These are phyloP conservation scores for Venturia canescens DNA, from an alignment of 1,140 invertebrate genomes.

Conservation along the genomic window DNA sequence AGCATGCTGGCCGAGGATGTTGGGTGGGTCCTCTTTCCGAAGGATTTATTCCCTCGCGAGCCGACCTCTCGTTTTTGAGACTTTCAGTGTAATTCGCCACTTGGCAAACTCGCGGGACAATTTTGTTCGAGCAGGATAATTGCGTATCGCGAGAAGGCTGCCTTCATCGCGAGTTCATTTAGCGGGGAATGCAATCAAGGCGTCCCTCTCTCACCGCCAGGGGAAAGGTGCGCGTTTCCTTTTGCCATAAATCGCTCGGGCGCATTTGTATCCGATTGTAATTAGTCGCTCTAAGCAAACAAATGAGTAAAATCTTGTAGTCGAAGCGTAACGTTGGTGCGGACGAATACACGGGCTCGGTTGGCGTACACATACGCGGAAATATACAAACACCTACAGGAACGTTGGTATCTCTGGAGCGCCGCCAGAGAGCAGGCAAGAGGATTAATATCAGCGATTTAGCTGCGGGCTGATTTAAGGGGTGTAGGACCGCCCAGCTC, in stretches of 20 bases:
- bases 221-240: conserved; percentile 23
- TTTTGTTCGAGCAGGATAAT: conserved; percentile 11
- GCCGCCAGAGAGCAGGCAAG: conserved; percentile 56
- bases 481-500: conserved; percentile 75
- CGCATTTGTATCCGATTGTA: conserved; percentile 76
- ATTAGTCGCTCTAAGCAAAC: conserved; percentile 76
- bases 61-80: too few species aligned
- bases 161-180: conserved; percentile 3
- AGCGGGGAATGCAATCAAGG: conserved; percentile 40
- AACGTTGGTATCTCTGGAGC: conserved; percentile 34
- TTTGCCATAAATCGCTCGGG: conserved; percentile 47
- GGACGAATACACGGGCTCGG: background rate
- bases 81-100: background rate
- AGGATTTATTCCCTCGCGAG: too few species aligned
- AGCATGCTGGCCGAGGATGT: too few species aligned
- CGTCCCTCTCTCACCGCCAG: conserved; percentile 25
- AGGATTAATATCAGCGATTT: conserved; percentile 62
- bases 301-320: conserved; percentile 66
- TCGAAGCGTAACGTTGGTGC: background rate
- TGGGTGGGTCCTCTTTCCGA: too few species aligned
- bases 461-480: conserved; percentile 73
- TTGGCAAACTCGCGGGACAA: background rate
- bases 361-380: too few species aligned
- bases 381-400: too few species aligned
- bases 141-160: background rate